A percentile compares a stretch with the other conserved stretches of the same genome.
Evolutionary conservation across 2,797 vertebrate genomes (phyloP).

Genomic region (Vultur gryphus): DNA sequence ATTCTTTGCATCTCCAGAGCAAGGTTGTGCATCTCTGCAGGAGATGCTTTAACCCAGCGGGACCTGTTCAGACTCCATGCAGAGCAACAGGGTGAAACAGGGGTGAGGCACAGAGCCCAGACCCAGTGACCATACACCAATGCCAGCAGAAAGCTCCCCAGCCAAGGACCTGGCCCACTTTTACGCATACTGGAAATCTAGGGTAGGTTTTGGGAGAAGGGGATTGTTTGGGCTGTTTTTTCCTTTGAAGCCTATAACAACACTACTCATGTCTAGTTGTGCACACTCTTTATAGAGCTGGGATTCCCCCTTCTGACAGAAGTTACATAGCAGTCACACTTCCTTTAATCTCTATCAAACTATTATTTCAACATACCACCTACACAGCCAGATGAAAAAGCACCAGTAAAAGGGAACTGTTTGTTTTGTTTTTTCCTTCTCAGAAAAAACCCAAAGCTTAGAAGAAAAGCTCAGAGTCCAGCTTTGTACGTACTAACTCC

Average conservation of each 20-base stretch:
- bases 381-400: constrained; percentile 52
- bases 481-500: not conserved
- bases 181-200: not conserved
- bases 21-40: not conserved
- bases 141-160: not conserved
- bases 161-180: not conserved
- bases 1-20: not conserved
- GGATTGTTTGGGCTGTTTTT: not conserved
- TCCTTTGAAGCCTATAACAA: not conserved
- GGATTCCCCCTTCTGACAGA: constrained; percentile 49
- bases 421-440: constrained; percentile 30
- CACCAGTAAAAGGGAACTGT: not conserved
- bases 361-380: constrained; percentile 17
- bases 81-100: not conserved
- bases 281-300: not conserved
- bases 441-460: not conserved
- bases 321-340: not conserved
- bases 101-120: not conserved
- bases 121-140: not conserved
- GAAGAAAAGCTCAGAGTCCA: not conserved
- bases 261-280: not conserved
- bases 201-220: not conserved
- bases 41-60: not conserved
- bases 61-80: not conserved
- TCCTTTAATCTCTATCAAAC: constrained; percentile 45